Evolutionary conservation across 2,888 invertebrate species (phyloP).

Genomic region (Hofmannophila pseudospretella): DNA sequence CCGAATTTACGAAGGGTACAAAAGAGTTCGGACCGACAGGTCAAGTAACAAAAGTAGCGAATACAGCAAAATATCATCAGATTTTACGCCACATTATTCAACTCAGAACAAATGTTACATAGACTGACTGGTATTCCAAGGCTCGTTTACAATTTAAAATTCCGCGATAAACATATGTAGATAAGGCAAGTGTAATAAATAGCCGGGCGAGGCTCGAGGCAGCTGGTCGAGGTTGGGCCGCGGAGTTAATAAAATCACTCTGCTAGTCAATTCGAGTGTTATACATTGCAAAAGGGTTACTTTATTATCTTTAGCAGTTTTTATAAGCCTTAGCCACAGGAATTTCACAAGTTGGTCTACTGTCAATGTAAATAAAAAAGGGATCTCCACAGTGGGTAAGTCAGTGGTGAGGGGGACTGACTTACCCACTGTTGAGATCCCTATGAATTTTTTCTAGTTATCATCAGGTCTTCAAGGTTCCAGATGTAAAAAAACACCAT

Average conservation of each 20-base stretch:
- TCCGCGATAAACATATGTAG: constrained; percentile 68
- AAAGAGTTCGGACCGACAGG: constrained; percentile 19
- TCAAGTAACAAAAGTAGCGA: background rate
- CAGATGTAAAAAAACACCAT: no score
- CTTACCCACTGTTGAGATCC: no score
- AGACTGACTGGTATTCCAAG: constrained; percentile 47
- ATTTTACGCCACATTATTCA: background rate
- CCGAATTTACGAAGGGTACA: constrained; percentile 25
- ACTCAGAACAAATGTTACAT: constrained; percentile 21
- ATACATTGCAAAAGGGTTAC: background rate
- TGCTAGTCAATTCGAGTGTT: constrained; percentile 38
- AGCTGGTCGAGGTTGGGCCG: constrained; percentile 24
- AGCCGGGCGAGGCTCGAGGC: constrained; percentile 34
- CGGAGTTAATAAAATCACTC: constrained; percentile 56
- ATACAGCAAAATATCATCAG: background rate
- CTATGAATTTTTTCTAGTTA: no score
- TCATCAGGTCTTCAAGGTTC: no score
- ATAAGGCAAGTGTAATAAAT: constrained; percentile 62
- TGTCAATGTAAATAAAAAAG: no score
- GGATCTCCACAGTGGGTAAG: no score
- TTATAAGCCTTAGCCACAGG: no score
- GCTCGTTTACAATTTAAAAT: constrained; percentile 72
- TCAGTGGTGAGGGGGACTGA: no score
- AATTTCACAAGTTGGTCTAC: no score
- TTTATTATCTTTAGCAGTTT: no score